These are phyloP conservation scores for Brachionus sp. DNA, from an alignment of 1,140 invertebrate genomes.

Conservation along the genomic window DNA sequence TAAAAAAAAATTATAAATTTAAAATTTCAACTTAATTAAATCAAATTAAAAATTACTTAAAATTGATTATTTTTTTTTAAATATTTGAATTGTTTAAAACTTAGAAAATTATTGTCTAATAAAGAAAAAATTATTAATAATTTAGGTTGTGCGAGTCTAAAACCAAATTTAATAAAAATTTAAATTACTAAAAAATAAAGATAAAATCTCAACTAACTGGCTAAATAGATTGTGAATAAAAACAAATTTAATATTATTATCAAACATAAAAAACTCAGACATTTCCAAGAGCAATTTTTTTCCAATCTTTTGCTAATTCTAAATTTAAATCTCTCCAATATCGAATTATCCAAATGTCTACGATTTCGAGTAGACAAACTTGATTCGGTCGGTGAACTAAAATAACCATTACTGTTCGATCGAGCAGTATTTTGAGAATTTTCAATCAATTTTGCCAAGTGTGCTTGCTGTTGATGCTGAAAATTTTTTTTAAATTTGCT, in stretches of 20 bases:
- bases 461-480: not conserved
- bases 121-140: too few species aligned
- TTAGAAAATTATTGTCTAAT: too few species aligned
- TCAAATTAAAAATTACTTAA: too few species aligned
- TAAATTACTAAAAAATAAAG: not conserved
- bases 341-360: not conserved
- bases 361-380: not conserved
- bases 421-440: not conserved
- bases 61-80: not conserved
- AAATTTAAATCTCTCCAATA: constrained; percentile 17
- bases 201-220: not conserved
- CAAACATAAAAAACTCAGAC: not conserved
- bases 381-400: not conserved
- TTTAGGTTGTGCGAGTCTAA: too few species aligned
- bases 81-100: not conserved
- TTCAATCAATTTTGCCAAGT: constrained; percentile 9
- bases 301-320: not conserved
- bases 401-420: constrained; percentile 6
- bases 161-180: not conserved
- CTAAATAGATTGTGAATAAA: constrained; percentile 4
- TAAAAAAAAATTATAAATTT: too few species aligned
- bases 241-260: constrained; percentile 39
- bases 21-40: too few species aligned
- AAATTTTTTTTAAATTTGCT: not conserved
- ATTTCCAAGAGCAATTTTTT: constrained; percentile 30